A percentile compares a stretch with the other conserved stretches of the same genome.
phyloP scores from a whole-genome alignment of 2,113 vertebrate genomes.

The Ptychochromis oligacanthus region DNA sequence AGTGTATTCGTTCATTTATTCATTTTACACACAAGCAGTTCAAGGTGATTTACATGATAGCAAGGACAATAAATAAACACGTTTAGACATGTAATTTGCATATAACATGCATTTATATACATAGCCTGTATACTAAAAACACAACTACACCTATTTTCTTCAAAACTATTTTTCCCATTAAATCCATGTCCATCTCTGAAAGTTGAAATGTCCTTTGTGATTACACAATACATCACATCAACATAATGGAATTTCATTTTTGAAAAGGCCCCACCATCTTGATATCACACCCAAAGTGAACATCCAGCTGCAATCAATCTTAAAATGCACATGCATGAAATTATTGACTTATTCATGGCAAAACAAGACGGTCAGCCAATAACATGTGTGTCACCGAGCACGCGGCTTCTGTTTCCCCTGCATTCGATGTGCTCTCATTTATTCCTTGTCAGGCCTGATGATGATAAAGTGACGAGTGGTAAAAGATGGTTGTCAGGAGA shows the following conservation, averaged over 20 bases:
- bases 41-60: neutral
- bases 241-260: conserved; percentile 25
- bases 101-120: no score
- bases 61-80: no score
- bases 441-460: conserved; percentile 68
- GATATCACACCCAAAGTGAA: conserved; percentile 18
- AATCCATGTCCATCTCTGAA: neutral
- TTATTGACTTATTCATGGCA: conserved; percentile 11
- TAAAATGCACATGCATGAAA: conserved; percentile 48
- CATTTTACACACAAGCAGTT: neutral
- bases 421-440: conserved; percentile 57
- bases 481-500: conserved; percentile 52
- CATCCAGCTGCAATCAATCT: conserved; percentile 40
- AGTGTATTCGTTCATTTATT: neutral
- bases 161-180: neutral
- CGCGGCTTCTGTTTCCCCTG: conserved; percentile 20
- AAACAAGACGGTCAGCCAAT: conserved; percentile 40
- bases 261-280: conserved; percentile 8
- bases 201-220: neutral
- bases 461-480: conserved; percentile 66
- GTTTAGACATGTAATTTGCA: no score
- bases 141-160: no score
- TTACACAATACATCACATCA: conserved; percentile 7
- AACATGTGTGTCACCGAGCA: conserved; percentile 31
- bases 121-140: no score